These are phyloP conservation scores for Meles meles DNA, from an alignment of 2,113 vertebrate genomes.

Conservation along the genomic window DNA sequence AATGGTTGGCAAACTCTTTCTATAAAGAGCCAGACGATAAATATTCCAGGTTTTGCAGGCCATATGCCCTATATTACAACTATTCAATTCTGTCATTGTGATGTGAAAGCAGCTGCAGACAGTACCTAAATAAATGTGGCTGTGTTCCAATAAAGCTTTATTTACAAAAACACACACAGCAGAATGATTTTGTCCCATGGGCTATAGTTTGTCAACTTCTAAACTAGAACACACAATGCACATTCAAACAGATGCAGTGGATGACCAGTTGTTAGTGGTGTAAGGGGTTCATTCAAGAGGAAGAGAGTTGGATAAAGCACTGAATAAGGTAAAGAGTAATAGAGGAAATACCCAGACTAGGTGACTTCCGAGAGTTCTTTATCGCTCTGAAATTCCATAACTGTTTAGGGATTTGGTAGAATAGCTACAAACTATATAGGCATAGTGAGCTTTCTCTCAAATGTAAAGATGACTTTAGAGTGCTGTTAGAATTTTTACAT, in stretches of 20 bases:
- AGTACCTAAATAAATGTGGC: not conserved
- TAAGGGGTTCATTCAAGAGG: not conserved
- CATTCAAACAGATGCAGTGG: not conserved
- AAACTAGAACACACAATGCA: not conserved
- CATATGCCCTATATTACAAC: not conserved
- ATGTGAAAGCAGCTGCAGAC: not conserved
- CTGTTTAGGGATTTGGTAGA: not conserved
- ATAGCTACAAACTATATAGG: not conserved
- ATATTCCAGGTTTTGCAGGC: not conserved
- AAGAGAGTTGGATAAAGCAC: not conserved
- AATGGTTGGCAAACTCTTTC: not conserved
- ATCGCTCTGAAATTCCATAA: not conserved
- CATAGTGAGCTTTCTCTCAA: not conserved
- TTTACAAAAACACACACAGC: not conserved
- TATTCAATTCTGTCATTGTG: not conserved
- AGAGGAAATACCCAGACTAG: not conserved
- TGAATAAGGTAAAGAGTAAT: not conserved
- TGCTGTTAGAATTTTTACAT: not conserved
- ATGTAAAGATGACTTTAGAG: not conserved
- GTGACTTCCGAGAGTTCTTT: not conserved
- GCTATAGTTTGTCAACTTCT: not conserved
- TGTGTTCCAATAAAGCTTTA: not conserved
- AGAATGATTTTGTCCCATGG: not conserved
- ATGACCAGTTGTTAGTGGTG: not conserved
- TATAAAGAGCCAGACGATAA: not conserved